Evolutionary conservation across 2,797 vertebrate species (phyloP), one percentile per base, ranked within the genome.

Genomic region (Chelmon rostratus): DNA sequence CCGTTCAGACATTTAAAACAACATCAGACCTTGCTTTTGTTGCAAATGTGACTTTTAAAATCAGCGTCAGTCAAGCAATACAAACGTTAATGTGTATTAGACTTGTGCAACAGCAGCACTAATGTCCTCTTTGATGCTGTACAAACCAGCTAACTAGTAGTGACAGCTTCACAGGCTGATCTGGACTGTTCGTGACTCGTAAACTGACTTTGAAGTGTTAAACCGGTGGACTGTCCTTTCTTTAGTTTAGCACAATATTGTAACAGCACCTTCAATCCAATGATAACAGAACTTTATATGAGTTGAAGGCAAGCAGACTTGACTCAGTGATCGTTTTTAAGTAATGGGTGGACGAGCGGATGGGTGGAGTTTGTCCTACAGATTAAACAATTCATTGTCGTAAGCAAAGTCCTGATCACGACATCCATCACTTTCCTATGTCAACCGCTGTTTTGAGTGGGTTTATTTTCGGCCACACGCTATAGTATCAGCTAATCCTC

Each of bases 361-460:
- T 31, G 69, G 70, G 71, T 68, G 78, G 83, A 67, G 64, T 66
- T 57, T 42, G 77, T 73, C n/a, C 15, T 15, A 11, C 40, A 73
- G 19, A 63, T 73, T 25, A 53, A 83, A 42, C 62, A 49, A 9
- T 49, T 69, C 56, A 59, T 58, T 76, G 40, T 47, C 16, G 44
- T 23, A 25, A 11, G 33, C 44, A 31, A 61, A 37, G 61, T 79
- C 73, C 56, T 71, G 69, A 59, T 77, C 58, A 42, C 2, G 8
- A 13, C 71, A 85, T 89, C 67, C 50, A 65, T 83, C 84, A 86
- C 79, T 83, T 73, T 71, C 63, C 40, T 61, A 12, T 79, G 83
- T 91, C 78, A 88, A 75, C 80, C 77, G 46, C 53, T 68, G 67
- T 78, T 80, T 46, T 21, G n/a, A 76, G 70, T 52, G n/a, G 33